Base-by-base conservation (phyloP, 2,797 vertebrate genomes). In the Geotria australis region DNA sequence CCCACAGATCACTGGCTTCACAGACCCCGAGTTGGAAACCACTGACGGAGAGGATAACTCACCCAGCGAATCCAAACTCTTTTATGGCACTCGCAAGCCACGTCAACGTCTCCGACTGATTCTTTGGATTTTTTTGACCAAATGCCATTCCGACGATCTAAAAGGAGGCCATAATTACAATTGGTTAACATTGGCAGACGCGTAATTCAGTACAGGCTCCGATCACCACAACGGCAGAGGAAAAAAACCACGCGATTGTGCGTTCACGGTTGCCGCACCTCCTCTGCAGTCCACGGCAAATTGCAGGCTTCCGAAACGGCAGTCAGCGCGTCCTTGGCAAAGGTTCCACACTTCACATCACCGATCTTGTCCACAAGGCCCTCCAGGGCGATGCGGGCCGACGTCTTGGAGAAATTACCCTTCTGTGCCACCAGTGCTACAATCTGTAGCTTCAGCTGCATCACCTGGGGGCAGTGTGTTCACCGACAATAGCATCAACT, bases 41-140 rank as follows among this genome's bases (percentile, higher is more conserved):
- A 12, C 10, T 57, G 47, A 10, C 46, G 46, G 3, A 11, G 48
- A 10, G 53, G 49, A 4, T 48, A n/a, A 69, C 76, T 63, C 73
- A 95, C 91, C 88, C 91, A 61, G 78, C 69, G 72, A 98, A 96
- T 46, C 91, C 86, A 72, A 96, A 98, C 69, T 98, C 91, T 70
- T 91, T 95, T 71, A 98, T 94, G 56, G 85, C 85, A 65, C 83
- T 86, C 56, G 85, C 75, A 59, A 98, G 70, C 91, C 91, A 98
- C 66, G 83, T 96, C 57, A 98, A 73, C 3, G 80, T 73, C 74
- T 98, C 91, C 2, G 91, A 86, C 58, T 98, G 91, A 68, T 95
- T 98, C 72, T 98, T 98, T 51, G 91, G 91, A 68, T 98, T 98
- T 73, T 98, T 98, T 65, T 98, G 91, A 56, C 84, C 73, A 64